phyloP scores from a whole-genome alignment of 2,888 invertebrate genomes.

The Cheilosia vernalis region DNA sequence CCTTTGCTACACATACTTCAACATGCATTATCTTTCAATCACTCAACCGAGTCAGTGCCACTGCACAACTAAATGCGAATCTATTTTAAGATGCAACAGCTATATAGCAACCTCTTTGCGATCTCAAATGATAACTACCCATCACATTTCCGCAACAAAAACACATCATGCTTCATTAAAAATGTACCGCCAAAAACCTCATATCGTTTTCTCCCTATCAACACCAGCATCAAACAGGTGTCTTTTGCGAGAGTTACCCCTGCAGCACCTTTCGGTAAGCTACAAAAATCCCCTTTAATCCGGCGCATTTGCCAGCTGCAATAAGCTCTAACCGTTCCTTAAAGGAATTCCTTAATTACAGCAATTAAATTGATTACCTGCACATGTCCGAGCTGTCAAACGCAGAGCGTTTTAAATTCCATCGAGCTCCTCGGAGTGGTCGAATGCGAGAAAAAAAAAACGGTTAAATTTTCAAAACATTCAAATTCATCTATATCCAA shows the following conservation, averaged over 20 bases:
- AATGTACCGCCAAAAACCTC: conserved; percentile 32
- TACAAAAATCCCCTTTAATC: conserved; percentile 33
- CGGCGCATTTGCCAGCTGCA: conserved; percentile 21
- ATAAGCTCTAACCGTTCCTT: conserved; percentile 43
- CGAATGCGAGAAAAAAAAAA: conserved; percentile 51
- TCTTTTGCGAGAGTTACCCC: conserved; percentile 23
- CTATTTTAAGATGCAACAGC: no score
- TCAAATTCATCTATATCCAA: conserved; percentile 31
- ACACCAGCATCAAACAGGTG: conserved; percentile 52
- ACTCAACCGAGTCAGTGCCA: no score
- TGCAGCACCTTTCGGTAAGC: conserved; percentile 15
- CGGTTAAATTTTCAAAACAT: conserved; percentile 55
- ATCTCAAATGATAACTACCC: not conserved
- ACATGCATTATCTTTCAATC: no score
- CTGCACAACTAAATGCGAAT: no score
- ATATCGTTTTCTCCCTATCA: not conserved
- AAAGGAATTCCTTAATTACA: conserved; percentile 63
- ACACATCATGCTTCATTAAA: not conserved
- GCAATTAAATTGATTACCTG: conserved; percentile 65
- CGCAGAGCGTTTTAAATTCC: conserved; percentile 50
- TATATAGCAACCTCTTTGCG: no score
- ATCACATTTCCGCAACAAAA: not conserved
- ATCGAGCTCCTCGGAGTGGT: conserved; percentile 42
- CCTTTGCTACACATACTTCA: no score
- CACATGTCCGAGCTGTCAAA: conserved; percentile 58